phyloP scores from a whole-genome alignment of 2,797 vertebrate species.

The Otolemur crassicaudatus region DNA sequence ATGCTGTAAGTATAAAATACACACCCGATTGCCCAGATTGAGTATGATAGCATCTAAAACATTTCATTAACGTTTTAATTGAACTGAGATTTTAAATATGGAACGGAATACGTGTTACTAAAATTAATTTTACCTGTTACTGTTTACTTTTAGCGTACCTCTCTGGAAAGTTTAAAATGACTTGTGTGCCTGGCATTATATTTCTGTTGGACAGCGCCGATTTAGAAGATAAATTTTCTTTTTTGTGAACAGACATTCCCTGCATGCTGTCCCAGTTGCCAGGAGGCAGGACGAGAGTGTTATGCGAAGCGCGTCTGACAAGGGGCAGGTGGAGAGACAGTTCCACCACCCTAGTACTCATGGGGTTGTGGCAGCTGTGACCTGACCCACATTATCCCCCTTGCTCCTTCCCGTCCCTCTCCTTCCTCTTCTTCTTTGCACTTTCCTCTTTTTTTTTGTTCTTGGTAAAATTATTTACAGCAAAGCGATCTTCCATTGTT shows the following conservation, averaged over 20 bases:
- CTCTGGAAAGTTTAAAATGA: not conserved
- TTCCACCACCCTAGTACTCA: not conserved
- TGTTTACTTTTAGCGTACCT: not conserved
- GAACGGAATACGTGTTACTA: not conserved
- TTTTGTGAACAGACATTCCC: not conserved
- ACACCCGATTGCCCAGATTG: not conserved
- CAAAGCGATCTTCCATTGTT: not conserved
- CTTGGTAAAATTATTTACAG: not conserved
- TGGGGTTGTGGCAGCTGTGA: not conserved
- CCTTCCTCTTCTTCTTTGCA: not conserved
- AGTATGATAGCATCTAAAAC: not conserved
- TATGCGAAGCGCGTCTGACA: fast-evolving
- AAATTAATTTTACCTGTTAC: not conserved
- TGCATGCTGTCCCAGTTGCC: not conserved
- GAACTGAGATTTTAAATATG: not conserved
- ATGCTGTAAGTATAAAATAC: not conserved
- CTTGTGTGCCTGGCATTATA: not conserved
- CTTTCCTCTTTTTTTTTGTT: not conserved
- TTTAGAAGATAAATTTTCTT: not conserved
- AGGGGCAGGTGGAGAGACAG: not conserved
- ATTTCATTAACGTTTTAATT: not conserved
- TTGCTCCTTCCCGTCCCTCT: too few relatives aligned
- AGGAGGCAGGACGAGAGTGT: fast-evolving
- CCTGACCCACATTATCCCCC: not conserved
- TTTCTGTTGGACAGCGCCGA: not conserved